Evolutionary conservation across 2,113 vertebrate species (phyloP).

Genomic region (Gavialis gangeticus): DNA sequence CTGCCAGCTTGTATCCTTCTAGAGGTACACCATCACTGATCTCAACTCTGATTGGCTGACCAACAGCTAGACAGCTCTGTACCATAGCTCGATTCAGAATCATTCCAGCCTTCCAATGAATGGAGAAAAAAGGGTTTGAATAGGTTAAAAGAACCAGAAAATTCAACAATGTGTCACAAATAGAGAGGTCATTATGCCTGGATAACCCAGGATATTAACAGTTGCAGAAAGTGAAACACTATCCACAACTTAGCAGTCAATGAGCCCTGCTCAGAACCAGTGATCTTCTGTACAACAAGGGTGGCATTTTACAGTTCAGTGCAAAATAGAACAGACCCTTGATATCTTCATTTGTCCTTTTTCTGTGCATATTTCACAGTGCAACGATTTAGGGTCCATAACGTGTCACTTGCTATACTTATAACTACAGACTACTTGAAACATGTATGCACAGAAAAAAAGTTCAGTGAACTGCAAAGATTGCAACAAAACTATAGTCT

Average conservation of each 20-base stretch:
- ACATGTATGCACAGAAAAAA: constrained; percentile 80
- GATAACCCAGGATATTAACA: constrained; percentile 84
- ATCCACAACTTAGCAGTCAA: constrained; percentile 83
- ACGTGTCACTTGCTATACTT: constrained; percentile 83
- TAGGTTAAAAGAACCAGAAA: constrained; percentile 89
- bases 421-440: constrained; percentile 79
- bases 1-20: constrained; percentile 36
- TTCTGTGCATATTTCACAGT: constrained; percentile 84
- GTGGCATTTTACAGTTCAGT: constrained; percentile 87
- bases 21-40: neutral
- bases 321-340: constrained; percentile 81
- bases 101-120: constrained; percentile 76
- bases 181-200: constrained; percentile 87
- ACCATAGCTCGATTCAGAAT: constrained; percentile 71
- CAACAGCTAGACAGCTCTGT: constrained; percentile 67
- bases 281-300: constrained; percentile 82
- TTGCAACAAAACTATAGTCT: constrained; percentile 74
- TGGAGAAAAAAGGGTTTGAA: constrained; percentile 73
- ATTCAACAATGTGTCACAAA: constrained; percentile 87
- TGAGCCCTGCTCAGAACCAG: constrained; percentile 80
- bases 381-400: constrained; percentile 82
- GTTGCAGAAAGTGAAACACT: constrained; percentile 84
- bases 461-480: constrained; percentile 81
- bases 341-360: constrained; percentile 86
- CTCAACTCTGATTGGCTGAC: constrained; percentile 56